Percentiles rank a stretch among this genome's conserved stretches.
Conservation (phyloP, 2,113 vertebrate genomes). For the Neodontobutis hainanensis region DNA sequence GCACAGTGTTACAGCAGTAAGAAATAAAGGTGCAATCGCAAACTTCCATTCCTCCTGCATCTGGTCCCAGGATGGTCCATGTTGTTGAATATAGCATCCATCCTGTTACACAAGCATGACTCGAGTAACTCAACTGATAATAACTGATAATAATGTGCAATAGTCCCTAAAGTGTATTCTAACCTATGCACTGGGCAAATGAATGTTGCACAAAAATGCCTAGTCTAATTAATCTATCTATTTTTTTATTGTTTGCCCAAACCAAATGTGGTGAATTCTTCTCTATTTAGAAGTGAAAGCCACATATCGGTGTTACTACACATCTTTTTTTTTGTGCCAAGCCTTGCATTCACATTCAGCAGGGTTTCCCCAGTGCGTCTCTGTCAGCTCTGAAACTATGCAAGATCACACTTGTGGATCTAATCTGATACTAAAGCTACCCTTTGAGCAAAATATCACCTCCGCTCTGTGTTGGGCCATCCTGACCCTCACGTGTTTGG, state of each 20-base stretch:
- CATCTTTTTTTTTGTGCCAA: neutral
- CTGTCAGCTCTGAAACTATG: conserved; percentile 17
- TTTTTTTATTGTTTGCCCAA: neutral
- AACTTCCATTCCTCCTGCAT: too few relatives aligned
- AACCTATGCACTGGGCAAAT: too few relatives aligned
- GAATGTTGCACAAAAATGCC: neutral
- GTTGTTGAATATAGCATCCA: too few relatives aligned
- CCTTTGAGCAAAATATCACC: conserved; percentile 16
- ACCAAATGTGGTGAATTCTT: neutral
- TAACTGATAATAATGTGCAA: too few relatives aligned
- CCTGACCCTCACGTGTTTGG: conserved; percentile 1
- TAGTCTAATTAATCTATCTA: neutral
- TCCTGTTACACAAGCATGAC: too few relatives aligned
- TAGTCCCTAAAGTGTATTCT: too few relatives aligned
- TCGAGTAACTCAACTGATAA: too few relatives aligned
- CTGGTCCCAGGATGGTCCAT: too few relatives aligned
- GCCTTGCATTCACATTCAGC: conserved; percentile 7
- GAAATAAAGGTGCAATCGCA: too few relatives aligned
- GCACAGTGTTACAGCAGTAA: too few relatives aligned
- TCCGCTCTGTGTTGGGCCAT: neutral
- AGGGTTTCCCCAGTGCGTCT: conserved; percentile 47
- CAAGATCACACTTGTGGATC: conserved; percentile 28
- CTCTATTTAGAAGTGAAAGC: neutral
- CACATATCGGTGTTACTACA: neutral
- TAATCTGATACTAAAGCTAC: neutral